Evolutionary conservation across 1,140 invertebrate genomes (phyloP).

Genomic region (Drosophila ogumai): DNA sequence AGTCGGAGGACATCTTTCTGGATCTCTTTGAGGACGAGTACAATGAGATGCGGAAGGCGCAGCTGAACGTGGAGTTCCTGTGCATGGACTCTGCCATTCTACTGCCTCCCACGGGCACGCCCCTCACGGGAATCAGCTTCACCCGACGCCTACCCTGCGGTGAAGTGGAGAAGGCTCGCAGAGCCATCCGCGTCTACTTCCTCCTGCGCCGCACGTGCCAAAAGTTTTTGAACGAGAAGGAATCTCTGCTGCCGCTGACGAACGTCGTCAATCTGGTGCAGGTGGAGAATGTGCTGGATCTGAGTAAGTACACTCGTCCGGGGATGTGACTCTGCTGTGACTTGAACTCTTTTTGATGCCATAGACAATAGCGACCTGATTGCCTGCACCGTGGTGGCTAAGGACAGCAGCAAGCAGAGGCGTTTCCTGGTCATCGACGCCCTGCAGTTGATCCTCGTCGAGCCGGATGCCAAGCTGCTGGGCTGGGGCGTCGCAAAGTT

Average conservation of each 20-base stretch:
- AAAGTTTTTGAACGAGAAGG: slow-evolving; percentile 91
- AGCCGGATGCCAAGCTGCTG: slow-evolving; percentile 95
- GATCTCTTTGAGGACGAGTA: slow-evolving; percentile 99
- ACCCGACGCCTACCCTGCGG: slow-evolving; percentile 97
- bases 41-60: slow-evolving; percentile 94
- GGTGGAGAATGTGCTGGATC: slow-evolving; percentile 95
- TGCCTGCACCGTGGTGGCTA: slow-evolving; percentile 95
- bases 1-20: slow-evolving; percentile 99
- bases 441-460: slow-evolving; percentile 97
- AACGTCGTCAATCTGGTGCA: slow-evolving; percentile 95
- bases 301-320: slow-evolving; percentile 89
- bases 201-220: slow-evolving; percentile 94
- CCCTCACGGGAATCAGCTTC: slow-evolving; percentile 98
- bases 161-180: slow-evolving; percentile 96
- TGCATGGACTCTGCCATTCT: slow-evolving; percentile 99
- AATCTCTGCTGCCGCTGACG: slow-evolving; percentile 96
- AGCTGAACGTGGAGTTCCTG: slow-evolving; percentile 95
- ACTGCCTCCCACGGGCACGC: slow-evolving; percentile 97
- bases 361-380: slow-evolving; percentile 98
- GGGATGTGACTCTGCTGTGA: too few species aligned
- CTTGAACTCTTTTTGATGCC: not conserved
- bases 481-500: slow-evolving; percentile 99
- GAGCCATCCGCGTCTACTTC: slow-evolving; percentile 98
- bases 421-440: slow-evolving; percentile 98
- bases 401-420: slow-evolving; percentile 95